Evolutionary conservation across 2,113 vertebrate genomes (phyloP).

Genomic region (Fukomys damarensis): DNA sequence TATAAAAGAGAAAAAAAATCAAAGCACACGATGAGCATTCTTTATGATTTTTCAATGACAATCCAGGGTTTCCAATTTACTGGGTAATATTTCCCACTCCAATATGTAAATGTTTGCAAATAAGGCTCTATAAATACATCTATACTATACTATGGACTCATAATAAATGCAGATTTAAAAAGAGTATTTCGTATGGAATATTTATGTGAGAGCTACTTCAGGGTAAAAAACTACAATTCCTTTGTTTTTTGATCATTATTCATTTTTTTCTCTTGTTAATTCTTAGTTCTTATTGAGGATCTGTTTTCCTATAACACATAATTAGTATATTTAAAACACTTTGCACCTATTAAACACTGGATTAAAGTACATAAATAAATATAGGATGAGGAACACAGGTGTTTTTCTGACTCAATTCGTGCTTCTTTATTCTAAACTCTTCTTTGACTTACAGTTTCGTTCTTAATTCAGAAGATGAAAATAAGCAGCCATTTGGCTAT

Average conservation of each 20-base stretch:
- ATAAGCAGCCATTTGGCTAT: conserved; percentile 67
- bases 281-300: conserved; percentile 12
- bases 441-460: conserved; percentile 53
- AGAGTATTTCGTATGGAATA: neutral
- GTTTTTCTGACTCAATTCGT: conserved; percentile 72
- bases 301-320: conserved; percentile 53
- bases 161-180: neutral
- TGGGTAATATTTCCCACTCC: neutral
- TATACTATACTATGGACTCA: neutral
- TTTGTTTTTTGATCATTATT: neutral
- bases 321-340: conserved; percentile 68
- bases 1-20: neutral
- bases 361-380: conserved; percentile 73
- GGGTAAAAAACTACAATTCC: neutral
- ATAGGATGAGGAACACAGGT: conserved; percentile 69
- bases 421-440: conserved; percentile 62
- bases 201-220: neutral
- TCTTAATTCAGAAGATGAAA: conserved; percentile 66
- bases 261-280: neutral
- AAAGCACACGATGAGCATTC: neutral
- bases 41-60: conserved; percentile 29
- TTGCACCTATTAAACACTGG: conserved; percentile 52
- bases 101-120: conserved; percentile 39
- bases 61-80: neutral
- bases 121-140: neutral